Evolutionary conservation across 2,113 vertebrate species (phyloP).

Genomic region (Capra hircus): DNA sequence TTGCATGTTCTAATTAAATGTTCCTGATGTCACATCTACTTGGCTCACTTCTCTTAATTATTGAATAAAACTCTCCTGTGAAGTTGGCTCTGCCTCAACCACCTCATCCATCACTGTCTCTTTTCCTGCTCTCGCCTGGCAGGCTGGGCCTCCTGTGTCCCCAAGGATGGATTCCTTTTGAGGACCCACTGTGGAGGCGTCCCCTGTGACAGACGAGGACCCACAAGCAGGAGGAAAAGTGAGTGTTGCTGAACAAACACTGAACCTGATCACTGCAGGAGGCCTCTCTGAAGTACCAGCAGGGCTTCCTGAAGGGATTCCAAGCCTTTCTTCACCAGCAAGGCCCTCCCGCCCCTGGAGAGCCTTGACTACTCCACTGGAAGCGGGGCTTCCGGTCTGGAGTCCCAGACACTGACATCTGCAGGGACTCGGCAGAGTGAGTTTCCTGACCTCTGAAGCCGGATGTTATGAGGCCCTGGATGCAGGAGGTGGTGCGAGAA

Average conservation of each 20-base stretch:
- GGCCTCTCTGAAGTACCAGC: neutral
- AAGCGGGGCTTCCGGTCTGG: fast-evolving
- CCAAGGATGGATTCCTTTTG: neutral
- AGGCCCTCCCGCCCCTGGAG: neutral
- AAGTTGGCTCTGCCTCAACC: neutral
- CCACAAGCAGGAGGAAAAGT: too few relatives aligned
- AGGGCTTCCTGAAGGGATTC: neutral
- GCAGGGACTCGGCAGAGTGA: fast-evolving
- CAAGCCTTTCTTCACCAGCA: neutral
- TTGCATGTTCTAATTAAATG: neutral
- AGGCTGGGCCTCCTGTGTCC: fast-evolving
- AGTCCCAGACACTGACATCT: neutral
- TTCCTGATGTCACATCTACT: neutral
- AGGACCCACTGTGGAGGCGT: fast-evolving
- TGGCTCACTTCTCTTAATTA: neutral
- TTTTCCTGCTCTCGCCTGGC: neutral
- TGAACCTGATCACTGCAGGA: fast-evolving
- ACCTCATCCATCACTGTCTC: fast-evolving
- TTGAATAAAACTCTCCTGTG: neutral
- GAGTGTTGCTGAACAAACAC: fast-evolving
- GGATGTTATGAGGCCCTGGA: neutral
- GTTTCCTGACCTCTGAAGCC: neutral
- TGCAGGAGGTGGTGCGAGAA: neutral
- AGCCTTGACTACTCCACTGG: neutral
- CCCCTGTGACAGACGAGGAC: neutral